Conservation (phyloP, 2,113 vertebrate species). For the Daubentonia madagascariensis region DNA sequence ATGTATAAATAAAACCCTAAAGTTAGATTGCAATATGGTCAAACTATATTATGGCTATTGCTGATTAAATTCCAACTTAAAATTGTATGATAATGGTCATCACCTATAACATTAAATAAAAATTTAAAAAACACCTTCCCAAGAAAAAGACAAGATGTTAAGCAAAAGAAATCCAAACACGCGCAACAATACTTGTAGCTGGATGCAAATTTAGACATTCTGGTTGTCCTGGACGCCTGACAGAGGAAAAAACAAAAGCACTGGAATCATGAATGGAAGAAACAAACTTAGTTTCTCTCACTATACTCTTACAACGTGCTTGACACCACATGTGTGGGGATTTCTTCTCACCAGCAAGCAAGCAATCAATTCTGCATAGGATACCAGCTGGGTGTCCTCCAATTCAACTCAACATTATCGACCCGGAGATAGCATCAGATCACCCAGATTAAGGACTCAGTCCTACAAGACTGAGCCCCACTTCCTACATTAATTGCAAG, state of each 20-base stretch:
- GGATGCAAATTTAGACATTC: not conserved
- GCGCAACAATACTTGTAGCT: not conserved
- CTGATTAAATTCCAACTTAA: not conserved
- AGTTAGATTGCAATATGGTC: not conserved
- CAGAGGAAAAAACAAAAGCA: not conserved
- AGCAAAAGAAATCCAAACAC: not conserved
- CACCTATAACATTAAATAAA: not conserved
- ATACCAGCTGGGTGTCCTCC: not conserved
- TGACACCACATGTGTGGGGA: not conserved
- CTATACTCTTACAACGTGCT: not conserved
- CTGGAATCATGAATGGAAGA: not conserved
- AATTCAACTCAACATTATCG: not conserved
- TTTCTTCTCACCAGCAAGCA: not conserved
- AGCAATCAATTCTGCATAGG: not conserved
- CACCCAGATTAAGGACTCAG: not conserved
- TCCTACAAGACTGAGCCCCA: not conserved
- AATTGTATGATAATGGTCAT: not conserved
- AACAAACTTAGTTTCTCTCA: not conserved
- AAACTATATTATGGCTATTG: not conserved
- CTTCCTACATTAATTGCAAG: not conserved
- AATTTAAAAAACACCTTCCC: not conserved
- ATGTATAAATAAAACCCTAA: not conserved
- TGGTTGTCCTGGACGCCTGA: not conserved
- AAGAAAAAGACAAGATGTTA: slow-evolving; percentile 24
- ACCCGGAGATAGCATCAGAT: not conserved